Base-by-base conservation (phyloP, 2,888 invertebrate genomes). In the Synanthedon formicaeformis region DNA sequence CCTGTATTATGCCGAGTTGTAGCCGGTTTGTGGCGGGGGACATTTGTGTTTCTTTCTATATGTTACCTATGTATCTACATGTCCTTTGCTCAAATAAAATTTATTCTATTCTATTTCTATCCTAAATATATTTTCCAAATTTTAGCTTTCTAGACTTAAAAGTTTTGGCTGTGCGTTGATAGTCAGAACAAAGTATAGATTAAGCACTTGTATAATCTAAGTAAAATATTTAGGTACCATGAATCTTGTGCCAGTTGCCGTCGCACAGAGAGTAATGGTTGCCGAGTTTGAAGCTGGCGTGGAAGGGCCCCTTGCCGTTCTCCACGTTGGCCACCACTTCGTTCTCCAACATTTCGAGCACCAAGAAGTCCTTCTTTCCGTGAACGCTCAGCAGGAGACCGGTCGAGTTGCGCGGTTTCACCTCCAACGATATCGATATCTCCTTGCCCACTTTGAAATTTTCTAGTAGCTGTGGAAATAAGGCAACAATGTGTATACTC, bases 241-340 rank as follows among this genome's bases (percentile, higher is more conserved):
- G 90, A 65, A 97, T 94, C 54, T 90, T 92, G 71, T 99, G 98
- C 98, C 98, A 99, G 53, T 94, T 89, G 51, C 99, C 98, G 78
- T 99, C 97, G 72, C 99, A 99, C 57, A 98, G 90, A 63, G 92
- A 91, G 56, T 90, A 89, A 51, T 90, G 89, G 50, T 90, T 87
- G 40, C 91, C 91, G 0, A 92, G 86, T 52, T 89, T 89, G 73
- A 92, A 96, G 18, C 89, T 90, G 2, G 96, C 92, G 2, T 91
- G 90, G 63, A 95, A 92, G 1, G 92, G 91, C 8, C 96, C 96
- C 65, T 91, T 93, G 0, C 94, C 94, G 64, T 95, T 94, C 61
- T 96, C 95, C 1, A 94, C 96, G 1, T 92, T 92, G 63, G 96
- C 93, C 56, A 92, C 91, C 18, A 99, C 90, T 54, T 92, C 91